Evolutionary conservation across 2,888 invertebrate species (phyloP).

Genomic region (Eumacrocentrus americanus): DNA sequence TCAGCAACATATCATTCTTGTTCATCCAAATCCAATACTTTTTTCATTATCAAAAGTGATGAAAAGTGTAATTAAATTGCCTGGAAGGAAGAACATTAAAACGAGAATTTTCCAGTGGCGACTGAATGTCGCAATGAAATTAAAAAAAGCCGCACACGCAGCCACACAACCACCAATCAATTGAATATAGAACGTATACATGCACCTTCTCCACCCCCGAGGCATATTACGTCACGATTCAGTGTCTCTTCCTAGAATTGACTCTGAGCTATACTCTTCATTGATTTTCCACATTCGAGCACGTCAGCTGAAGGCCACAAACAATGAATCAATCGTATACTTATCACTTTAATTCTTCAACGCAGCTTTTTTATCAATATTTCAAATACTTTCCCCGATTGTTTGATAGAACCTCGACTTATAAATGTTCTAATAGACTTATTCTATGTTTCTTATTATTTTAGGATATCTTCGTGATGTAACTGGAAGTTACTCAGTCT

Average conservation of each 20-base stretch:
- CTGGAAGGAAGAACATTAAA: neutral
- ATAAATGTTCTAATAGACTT: neutral
- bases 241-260: neutral
- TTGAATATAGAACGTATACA: neutral
- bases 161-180: neutral
- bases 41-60: too few species aligned
- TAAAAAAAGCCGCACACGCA: neutral
- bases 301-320: too few species aligned
- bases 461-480: constrained; percentile 71
- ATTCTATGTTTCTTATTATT: constrained; percentile 34
- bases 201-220: neutral
- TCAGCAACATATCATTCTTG: too few species aligned
- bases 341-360: too few species aligned
- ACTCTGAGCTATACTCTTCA: too few species aligned
- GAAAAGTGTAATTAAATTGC: constrained; percentile 4
- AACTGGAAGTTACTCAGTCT: constrained; percentile 74
- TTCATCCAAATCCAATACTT: too few species aligned
- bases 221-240: neutral
- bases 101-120: neutral
- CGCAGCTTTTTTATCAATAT: too few species aligned
- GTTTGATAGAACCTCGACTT: too few species aligned
- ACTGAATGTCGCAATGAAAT: neutral
- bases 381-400: too few species aligned
- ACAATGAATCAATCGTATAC: too few species aligned
- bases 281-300: too few species aligned